Evolutionary conservation across 2,113 vertebrate species (phyloP), one percentile per base, ranked within the genome.

Genomic region (Nothobranchius furzeri): DNA sequence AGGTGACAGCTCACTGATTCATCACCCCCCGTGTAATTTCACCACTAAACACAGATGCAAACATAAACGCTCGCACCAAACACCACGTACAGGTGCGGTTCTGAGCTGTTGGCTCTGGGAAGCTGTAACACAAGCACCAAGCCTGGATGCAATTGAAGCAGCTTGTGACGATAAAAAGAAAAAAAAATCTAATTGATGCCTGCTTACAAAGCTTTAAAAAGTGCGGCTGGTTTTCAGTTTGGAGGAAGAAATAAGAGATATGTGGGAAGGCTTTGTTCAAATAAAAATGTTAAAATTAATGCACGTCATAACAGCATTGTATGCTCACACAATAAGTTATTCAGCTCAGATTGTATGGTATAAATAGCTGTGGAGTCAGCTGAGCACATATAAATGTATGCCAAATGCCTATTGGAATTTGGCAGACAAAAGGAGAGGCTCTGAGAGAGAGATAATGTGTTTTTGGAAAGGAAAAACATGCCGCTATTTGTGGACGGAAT

Each of bases 391-490:
- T 20, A 20, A 20, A 72, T 54, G 83, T 79, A 81, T 65, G 80
- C 85, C 86, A 89, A 80, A 74, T 24, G 77, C 61, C 81, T 71
- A 66, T 84, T 87, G 77, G 76, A 87, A 86, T 82, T 87, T 81
- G 78, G 73, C 77, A 75, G 64, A 84, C 76, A 70, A 87, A 79
- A 81, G 69, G 50, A 56, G n/a, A 76, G 51, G 78, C 55, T 83
- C 48, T 67, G 49, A 84, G 74, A 83, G 76, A 71, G 68, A 86
- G 75, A 82, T 81, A 73, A 88, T 88, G 72, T 79, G 79, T 83
- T 86, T 85, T 85, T 82, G 66, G 64, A 78, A 62, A 81, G 68
- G 17, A 30, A 64, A 71, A 52, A 58, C 42, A 35, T 57, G 17
- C 46, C 37, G 70, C 66, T 78, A 71, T 84, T 81, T 79, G 43